Base-by-base conservation (phyloP, 2,888 invertebrate genomes). In the Lumbricus terrestris region DNA sequence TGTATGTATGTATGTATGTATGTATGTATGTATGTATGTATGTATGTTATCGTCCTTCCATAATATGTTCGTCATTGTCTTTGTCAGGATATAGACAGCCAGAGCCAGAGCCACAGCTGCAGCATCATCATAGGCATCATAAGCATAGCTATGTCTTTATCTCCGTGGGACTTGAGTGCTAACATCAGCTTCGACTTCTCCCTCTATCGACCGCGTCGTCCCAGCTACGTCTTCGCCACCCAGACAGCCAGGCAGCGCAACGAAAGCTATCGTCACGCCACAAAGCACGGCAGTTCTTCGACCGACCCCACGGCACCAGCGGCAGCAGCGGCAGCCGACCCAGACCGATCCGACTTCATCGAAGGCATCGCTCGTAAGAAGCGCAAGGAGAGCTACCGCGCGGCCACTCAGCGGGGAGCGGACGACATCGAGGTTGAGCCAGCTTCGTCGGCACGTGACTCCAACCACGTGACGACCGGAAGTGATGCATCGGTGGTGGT, bases 191-290 rank as follows among this genome's bases (percentile, higher is more conserved):
- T 94, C 91, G 94, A 94, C n/a, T 94, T 95, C 91, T 93, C 93
- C 54, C 92, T 94, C 40, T 94, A 94, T 91, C 93, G 94, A 40
- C 94, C 94, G 15, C 92, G 95, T 13, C 91, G 95, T 29, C 94
- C 94, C 13, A 94, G 94, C 91, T 95, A 94, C 92, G 94, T 94
- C 23, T 94, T 93, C 91, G 95, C 95, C 34, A 95, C 95, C 29
- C 94, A 94, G 91, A 91, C 89, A 15, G 89, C 92, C 15, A 93
- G 93, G 83, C 93, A 94, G 85, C 91, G 94, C 35, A 94, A 93
- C 88, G 94, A 94, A 91, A 94, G 94, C 90, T 94, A 94, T 90
- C 92, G 94, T 18, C 93, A 94, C 90, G 94, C 94, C 38, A 93
- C 93, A 20, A 93, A 93, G 40, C 90, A 92, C 4, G 92, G 90